Evolutionary conservation across 2,797 vertebrate species (phyloP), one percentile per base, ranked within the genome.

Genomic region (Parauchenoglanis punctatus): DNA sequence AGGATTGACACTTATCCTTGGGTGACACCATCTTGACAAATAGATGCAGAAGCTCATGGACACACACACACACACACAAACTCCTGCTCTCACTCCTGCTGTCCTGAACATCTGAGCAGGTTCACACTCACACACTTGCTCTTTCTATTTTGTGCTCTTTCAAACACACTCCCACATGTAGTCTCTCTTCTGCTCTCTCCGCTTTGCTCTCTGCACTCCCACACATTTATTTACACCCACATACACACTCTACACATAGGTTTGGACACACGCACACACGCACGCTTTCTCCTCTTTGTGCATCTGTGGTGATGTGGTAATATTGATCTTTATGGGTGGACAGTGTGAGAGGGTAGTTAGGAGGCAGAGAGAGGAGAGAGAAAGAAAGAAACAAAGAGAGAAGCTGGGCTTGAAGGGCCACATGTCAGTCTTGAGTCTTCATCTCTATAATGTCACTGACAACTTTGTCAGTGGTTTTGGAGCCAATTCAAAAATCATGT

Each of bases 1-100:
- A 76, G 75, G 80, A 89, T 81, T 87, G 83, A 87, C 80, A 87
- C 73, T 82, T 87, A 84, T 89, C 56, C 88, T 85, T 56, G 81
- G 75, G 88, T 88, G 54, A 85, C 83, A 88, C 40, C 78, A 81
- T 86, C 67, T 81, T 67, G 72, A 61, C 72, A 83, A 75, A 40
- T 83, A 75, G 81, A 76, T 65, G 56, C 76, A 54, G 54, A 67
- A 65, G 31, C 67, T 1, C 52, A 81, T 49, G 46, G 18, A 82
- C 54, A 49, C n/a, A 67, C 44, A 59, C 76, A 80, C 76, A 80
- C n/a, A 77, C 46, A 40, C n/a, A 81, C 20, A 68, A 31, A 67
- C 28, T 63, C 6, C 54, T 72, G 23, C 44, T 61, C 44, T 84
- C 63, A 84, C 59, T 67, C 35, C 68, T 83, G 84, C 84, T 77